Conservation (phyloP, 2,888 invertebrate species). For the Parthenolecanium corni region DNA sequence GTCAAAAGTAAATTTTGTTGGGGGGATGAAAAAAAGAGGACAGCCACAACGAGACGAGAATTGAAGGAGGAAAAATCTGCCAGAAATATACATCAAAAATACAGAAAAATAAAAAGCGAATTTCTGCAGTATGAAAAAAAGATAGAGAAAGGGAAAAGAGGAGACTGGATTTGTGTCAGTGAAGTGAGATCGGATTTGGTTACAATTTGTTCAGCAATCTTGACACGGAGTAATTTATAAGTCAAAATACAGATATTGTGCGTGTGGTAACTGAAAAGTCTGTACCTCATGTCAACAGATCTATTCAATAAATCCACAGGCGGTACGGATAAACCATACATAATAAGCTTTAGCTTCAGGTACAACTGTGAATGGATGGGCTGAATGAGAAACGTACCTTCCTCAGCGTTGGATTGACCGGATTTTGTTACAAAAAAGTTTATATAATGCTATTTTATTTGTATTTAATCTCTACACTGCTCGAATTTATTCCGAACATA, state of each 20-base stretch:
- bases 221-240: conserved; percentile 25
- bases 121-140: neutral
- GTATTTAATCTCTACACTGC: conserved; percentile 14
- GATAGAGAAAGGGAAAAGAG: conserved; percentile 3
- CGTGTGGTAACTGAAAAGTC: conserved; percentile 23
- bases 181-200: conserved; percentile 24
- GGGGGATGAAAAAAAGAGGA: too few species aligned
- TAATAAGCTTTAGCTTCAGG: conserved; percentile 23
- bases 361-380: neutral
- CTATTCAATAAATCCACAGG: conserved; percentile 14
- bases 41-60: too few species aligned
- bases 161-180: conserved; percentile 9
- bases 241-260: conserved; percentile 22
- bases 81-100: too few species aligned
- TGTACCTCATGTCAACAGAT: conserved; percentile 25
- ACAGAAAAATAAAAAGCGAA: too few species aligned
- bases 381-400: conserved; percentile 8
- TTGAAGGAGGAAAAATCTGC: too few species aligned
- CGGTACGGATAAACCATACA: conserved; percentile 1
- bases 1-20: too few species aligned
- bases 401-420: conserved; percentile 10
- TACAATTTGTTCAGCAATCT: conserved; percentile 23
- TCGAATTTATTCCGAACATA: conserved; percentile 5
- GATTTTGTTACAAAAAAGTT: conserved; percentile 20
- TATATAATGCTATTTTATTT: conserved; percentile 14